These are phyloP conservation scores for Sebastolobus altivelis DNA, from an alignment of 2,797 vertebrate species.

Conservation along the genomic window DNA sequence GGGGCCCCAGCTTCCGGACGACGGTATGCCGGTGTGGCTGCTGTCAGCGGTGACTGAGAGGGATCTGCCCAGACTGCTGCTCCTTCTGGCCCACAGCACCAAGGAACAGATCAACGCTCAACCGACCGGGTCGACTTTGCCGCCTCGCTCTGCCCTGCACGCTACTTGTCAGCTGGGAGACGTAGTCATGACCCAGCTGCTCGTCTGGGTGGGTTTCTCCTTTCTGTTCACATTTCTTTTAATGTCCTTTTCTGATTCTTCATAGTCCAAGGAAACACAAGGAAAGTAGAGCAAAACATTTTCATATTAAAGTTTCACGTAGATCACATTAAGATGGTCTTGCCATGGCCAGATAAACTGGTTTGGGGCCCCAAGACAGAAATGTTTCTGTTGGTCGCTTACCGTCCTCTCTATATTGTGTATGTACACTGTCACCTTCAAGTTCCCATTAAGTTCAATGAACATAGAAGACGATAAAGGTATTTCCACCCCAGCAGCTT, in stretches of 20 bases:
- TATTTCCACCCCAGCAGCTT: not conserved
- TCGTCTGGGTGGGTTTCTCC: slow-evolving; percentile 90
- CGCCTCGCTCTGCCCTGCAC: slow-evolving; percentile 89
- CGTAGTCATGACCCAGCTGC: slow-evolving; percentile 95
- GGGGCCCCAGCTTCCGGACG: slow-evolving; percentile 62
- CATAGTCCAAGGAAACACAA: not conserved
- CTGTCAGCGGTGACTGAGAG: slow-evolving; percentile 85
- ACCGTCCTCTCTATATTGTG: not conserved
- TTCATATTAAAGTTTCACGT: not conserved
- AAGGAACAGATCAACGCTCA: slow-evolving; percentile 89
- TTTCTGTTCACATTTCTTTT: not conserved
- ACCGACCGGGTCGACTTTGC: slow-evolving; percentile 59
- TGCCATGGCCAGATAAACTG: not conserved
- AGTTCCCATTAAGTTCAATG: not conserved
- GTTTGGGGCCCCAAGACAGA: not conserved
- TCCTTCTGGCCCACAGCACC: slow-evolving; percentile 93
- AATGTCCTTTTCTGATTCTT: not conserved
- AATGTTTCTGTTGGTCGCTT: not conserved
- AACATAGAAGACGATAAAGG: not conserved
- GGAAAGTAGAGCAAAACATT: not conserved
- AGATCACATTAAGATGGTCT: not conserved
- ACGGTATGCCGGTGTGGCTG: slow-evolving; percentile 80
- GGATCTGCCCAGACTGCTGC: slow-evolving; percentile 89
- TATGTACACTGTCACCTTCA: not conserved
- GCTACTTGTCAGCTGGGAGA: slow-evolving; percentile 92